phyloP scores from a whole-genome alignment of 2,888 invertebrate genomes.

The Pachydiplax longipennis region DNA sequence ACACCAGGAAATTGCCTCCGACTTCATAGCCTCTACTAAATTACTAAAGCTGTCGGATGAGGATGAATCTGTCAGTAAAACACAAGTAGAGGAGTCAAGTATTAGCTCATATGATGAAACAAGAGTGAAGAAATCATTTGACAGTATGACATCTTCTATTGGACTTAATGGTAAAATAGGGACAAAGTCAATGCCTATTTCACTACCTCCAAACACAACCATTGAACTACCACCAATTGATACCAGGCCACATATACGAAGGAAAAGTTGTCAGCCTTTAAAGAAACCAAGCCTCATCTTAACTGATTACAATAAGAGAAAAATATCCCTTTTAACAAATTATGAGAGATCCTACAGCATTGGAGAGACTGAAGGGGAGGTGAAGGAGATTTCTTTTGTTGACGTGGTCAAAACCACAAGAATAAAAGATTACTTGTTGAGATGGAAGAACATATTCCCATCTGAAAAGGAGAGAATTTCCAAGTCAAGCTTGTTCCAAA shows the following conservation, averaged over 20 bases:
- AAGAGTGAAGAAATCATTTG: not conserved
- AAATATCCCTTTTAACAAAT: conserved; percentile 7
- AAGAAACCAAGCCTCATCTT: conserved; percentile 15
- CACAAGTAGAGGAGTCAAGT: not conserved
- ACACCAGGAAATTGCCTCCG: not conserved
- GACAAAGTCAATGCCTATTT: not conserved
- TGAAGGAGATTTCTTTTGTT: conserved; percentile 3
- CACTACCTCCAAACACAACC: not conserved
- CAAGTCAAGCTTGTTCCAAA: conserved; percentile 12
- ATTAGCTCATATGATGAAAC: not conserved
- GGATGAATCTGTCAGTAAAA: not conserved
- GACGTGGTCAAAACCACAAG: conserved; percentile 17
- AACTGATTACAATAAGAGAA: not conserved
- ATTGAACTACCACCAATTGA: conserved; percentile 3
- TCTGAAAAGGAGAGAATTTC: conserved; percentile 24
- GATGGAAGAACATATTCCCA: conserved; percentile 27
- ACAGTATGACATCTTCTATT: not conserved
- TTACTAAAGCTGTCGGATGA: not conserved
- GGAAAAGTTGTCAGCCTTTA: not conserved
- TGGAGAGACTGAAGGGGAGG: not conserved
- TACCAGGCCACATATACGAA: not conserved
- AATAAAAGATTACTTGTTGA: conserved; percentile 11
- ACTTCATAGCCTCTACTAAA: not conserved
- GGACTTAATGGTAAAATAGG: not conserved
- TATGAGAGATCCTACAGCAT: conserved; percentile 9